Percentiles rank a stretch among this genome's conserved stretches.
phyloP scores from a whole-genome alignment of 2,888 invertebrate genomes.

The Agelastica alni region DNA sequence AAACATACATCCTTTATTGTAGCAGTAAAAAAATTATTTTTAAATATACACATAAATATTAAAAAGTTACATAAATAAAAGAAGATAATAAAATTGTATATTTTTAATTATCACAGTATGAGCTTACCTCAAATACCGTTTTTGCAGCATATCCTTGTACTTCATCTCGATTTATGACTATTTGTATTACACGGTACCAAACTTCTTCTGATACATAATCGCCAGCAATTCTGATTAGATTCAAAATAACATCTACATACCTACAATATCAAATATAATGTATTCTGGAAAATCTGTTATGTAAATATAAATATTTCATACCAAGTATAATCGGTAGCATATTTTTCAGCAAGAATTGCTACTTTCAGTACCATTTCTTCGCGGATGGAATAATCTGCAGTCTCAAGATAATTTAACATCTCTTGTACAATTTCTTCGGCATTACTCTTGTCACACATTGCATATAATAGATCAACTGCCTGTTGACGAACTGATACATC shows the following conservation, averaged over 20 bases:
- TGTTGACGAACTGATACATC: constrained; percentile 98
- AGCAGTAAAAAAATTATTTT: too few species aligned
- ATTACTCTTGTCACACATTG: constrained; percentile 99
- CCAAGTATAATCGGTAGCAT: constrained; percentile 99
- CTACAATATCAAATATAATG: too few species aligned
- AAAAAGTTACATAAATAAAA: too few species aligned
- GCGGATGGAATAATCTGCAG: constrained; percentile 98
- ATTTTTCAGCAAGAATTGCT: constrained; percentile 98
- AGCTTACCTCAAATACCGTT: constrained; percentile 90
- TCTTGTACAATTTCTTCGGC: constrained; percentile 99
- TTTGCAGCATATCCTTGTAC: constrained; percentile 99
- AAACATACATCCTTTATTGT: too few species aligned
- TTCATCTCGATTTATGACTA: constrained; percentile 98
- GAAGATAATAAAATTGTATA: too few species aligned
- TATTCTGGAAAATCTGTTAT: background rate
- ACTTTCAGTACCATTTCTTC: constrained; percentile 99
- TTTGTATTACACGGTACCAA: constrained; percentile 99
- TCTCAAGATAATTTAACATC: constrained; percentile 98
- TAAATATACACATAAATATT: too few species aligned
- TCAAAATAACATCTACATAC: constrained; percentile 94
- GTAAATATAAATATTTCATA: constrained; percentile 52
- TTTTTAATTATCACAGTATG: too few species aligned
- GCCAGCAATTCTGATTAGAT: constrained; percentile 98
- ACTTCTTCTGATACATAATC: constrained; percentile 99
- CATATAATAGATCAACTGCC: constrained; percentile 97